Percentiles rank a stretch among this genome's conserved stretches.
Evolutionary conservation across 2,888 invertebrate genomes (phyloP).

Genomic region (Lobophora halterata): DNA sequence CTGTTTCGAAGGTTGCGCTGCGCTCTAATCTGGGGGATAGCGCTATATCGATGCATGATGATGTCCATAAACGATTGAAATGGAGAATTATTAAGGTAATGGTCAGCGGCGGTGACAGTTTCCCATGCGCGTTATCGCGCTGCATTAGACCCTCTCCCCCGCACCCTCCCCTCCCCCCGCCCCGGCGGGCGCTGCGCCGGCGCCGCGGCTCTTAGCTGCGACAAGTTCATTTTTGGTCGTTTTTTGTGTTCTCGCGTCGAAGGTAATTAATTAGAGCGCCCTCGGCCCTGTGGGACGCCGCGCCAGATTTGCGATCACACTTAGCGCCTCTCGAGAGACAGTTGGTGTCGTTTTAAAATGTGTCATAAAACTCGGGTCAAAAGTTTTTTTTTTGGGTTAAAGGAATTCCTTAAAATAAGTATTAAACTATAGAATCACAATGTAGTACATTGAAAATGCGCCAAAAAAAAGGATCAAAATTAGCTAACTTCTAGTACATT

Average conservation of each 20-base stretch:
- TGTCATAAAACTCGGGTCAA: too few relatives aligned
- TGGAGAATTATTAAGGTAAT: conserved; percentile 39
- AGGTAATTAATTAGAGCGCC: conserved; percentile 73
- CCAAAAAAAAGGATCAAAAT: too few relatives aligned
- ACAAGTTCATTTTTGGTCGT: conserved; percentile 50
- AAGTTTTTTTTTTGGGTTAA: too few relatives aligned
- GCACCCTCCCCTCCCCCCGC: conserved; percentile 16
- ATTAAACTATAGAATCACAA: too few relatives aligned
- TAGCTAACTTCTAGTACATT: too few relatives aligned
- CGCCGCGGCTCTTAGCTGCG: conserved; percentile 72
- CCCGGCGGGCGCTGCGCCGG: conserved; percentile 42
- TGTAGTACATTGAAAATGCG: too few relatives aligned
- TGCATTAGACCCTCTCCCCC: conserved; percentile 40
- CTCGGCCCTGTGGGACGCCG: conserved; percentile 51
- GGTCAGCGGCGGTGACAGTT: conserved; percentile 46
- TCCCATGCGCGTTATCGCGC: conserved; percentile 60
- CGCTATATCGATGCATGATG: conserved; percentile 17
- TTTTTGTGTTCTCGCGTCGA: conserved; percentile 61
- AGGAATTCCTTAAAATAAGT: too few relatives aligned
- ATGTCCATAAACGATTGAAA: conserved; percentile 18
- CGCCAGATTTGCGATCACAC: conserved; percentile 45
- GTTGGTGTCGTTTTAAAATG: too few relatives aligned
- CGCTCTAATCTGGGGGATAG: conserved; percentile 4
- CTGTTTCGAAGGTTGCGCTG: conserved; percentile 1
- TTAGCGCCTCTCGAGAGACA: conserved; percentile 7